Evolutionary conservation across 37 sponge, comb jelly and placozoan species (phyloP).

Genomic region (Mnemiopsis leidyi): DNA sequence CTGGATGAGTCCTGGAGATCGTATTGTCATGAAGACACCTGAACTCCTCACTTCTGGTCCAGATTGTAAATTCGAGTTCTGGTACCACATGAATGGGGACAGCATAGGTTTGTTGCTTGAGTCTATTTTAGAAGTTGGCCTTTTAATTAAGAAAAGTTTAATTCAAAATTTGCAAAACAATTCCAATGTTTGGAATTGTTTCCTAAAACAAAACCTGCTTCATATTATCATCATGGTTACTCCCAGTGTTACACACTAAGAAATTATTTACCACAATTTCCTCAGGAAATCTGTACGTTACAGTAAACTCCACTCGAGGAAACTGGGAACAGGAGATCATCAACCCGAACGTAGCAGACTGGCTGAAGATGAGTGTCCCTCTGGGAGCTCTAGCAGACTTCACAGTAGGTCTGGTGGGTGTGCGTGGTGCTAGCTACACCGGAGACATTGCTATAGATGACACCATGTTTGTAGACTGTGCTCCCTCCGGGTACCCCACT

Average conservation of each 20-base stretch:
- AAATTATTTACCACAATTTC: no score
- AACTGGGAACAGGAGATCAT: slow-evolving; percentile 4
- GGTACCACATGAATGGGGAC: slow-evolving; percentile 67
- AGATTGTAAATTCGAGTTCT: slow-evolving; percentile 65
- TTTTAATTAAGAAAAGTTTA: no score
- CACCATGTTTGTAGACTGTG: slow-evolving; percentile 66
- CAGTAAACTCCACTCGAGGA: slow-evolving; percentile 24
- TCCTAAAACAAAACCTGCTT: no score
- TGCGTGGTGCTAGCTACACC: slow-evolving; percentile 25
- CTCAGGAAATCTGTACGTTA: slow-evolving; percentile 37
- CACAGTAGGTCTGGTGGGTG: background rate
- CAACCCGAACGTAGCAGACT: background rate
- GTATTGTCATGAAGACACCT: background rate
- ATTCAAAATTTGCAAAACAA: no score
- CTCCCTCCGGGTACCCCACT: background rate
- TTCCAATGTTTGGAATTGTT: no score
- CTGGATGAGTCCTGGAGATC: background rate
- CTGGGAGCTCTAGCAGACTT: slow-evolving; percentile 41
- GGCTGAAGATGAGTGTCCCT: slow-evolving; percentile 47
- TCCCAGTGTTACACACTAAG: no score
- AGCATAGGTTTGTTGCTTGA: slow-evolving; percentile 64
- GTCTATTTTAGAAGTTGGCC: no score
- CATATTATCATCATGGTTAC: no score
- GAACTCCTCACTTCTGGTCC: slow-evolving; percentile 31
- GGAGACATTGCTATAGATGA: slow-evolving; percentile 67